phyloP scores from a whole-genome alignment of 2,797 vertebrate genomes.

The Fratercula arctica region DNA sequence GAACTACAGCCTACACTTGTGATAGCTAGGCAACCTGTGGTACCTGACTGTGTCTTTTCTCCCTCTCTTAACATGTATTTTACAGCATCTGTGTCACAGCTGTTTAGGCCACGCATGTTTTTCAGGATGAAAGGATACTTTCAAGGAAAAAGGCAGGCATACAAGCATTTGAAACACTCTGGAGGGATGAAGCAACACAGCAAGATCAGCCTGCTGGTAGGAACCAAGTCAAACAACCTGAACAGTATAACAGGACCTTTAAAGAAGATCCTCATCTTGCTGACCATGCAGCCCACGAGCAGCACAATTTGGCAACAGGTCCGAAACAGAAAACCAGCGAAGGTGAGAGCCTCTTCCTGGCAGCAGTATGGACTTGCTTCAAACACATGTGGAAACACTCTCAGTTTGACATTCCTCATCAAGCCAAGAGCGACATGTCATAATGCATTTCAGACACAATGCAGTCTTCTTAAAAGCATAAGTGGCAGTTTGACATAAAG shows the following conservation, averaged over 20 bases:
- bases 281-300: fast-evolving
- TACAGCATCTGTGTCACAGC: not conserved
- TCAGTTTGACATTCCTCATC: not conserved
- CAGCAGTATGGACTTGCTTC: not conserved
- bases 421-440: not conserved
- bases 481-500: not conserved
- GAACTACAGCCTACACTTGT: not conserved
- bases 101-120: not conserved
- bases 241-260: fast-evolving
- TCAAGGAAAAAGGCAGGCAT: not conserved
- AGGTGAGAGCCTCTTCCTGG: not conserved
- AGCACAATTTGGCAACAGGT: not conserved
- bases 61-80: not conserved
- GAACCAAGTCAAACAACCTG: not conserved
- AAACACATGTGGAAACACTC: not conserved
- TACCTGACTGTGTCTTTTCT: not conserved
- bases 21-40: fast-evolving
- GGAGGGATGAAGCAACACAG: not conserved
- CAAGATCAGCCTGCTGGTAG: not conserved
- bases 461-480: not conserved
- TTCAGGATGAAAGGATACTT: not conserved
- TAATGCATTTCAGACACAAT: not conserved
- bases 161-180: not conserved
- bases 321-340: not conserved
- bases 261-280: not conserved